Evolutionary conservation across 2,888 invertebrate genomes (phyloP).

Genomic region (Abrostola tripartita): DNA sequence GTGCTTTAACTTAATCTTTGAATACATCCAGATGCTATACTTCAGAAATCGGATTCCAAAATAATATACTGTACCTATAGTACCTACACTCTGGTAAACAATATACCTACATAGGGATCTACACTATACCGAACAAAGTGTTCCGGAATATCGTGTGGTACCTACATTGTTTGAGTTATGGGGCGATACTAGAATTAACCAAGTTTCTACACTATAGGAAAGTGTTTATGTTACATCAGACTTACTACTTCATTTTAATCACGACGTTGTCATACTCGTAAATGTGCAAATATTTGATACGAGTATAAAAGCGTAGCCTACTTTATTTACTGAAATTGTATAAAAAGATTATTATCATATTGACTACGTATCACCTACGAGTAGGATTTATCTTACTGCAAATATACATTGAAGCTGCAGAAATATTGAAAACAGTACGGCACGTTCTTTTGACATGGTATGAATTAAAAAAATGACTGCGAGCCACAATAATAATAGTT

Average conservation of each 20-base stretch:
- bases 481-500: slow-evolving; percentile 30
- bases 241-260: not conserved
- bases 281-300: too few species aligned
- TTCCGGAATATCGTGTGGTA: not conserved
- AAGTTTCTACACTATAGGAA: slow-evolving; percentile 2
- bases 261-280: too few species aligned
- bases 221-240: slow-evolving; percentile 1
- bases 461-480: slow-evolving; percentile 47
- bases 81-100: too few species aligned
- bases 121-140: not conserved
- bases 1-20: too few species aligned
- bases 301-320: too few species aligned
- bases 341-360: too few species aligned
- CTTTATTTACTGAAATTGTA: too few species aligned
- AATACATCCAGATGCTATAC: too few species aligned
- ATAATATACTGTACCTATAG: too few species aligned
- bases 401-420: not conserved
- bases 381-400: too few species aligned
- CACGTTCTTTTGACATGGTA: slow-evolving; percentile 39
- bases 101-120: not conserved
- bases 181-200: slow-evolving; percentile 29
- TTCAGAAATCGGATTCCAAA: too few species aligned
- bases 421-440: slow-evolving; percentile 3
- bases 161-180: not conserved
- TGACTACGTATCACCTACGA: too few species aligned